Evolutionary conservation across 2,888 invertebrate genomes (phyloP).

Genomic region (Hoplodrina ambigua): DNA sequence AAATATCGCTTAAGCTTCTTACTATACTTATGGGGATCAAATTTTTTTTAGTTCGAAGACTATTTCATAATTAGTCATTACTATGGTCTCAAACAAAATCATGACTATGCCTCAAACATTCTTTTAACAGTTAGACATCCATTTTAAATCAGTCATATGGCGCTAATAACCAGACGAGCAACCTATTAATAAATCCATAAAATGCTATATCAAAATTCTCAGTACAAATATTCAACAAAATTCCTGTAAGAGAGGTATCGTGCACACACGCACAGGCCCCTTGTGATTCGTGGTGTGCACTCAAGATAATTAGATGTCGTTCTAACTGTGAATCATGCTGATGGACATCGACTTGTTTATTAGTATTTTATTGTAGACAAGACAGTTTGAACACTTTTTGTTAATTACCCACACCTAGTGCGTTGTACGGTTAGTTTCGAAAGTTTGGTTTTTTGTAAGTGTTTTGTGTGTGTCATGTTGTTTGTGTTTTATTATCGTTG

Average conservation of each 20-base stretch:
- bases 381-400: constrained; percentile 45
- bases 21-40: not conserved
- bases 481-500: not conserved
- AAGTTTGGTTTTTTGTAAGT: constrained; percentile 3
- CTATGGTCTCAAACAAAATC: not conserved
- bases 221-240: constrained; percentile 26
- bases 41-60: not conserved
- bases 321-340: constrained; percentile 45
- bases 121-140: not conserved
- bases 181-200: constrained; percentile 2
- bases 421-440: constrained; percentile 62
- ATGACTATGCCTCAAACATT: no score
- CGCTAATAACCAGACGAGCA: no score
- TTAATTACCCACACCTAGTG: constrained; percentile 62
- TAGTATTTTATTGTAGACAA: constrained; percentile 44
- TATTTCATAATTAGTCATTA: not conserved
- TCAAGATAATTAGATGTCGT: constrained; percentile 72
- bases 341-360: constrained; percentile 46
- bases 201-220: constrained; percentile 9
- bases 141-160: no score
- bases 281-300: constrained; percentile 65
- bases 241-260: constrained; percentile 39
- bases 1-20: not conserved
- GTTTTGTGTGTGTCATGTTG: constrained; percentile 13
- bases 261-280: constrained; percentile 52